Conservation (phyloP, 1,140 invertebrate genomes). For the Oppia nitens region DNA sequence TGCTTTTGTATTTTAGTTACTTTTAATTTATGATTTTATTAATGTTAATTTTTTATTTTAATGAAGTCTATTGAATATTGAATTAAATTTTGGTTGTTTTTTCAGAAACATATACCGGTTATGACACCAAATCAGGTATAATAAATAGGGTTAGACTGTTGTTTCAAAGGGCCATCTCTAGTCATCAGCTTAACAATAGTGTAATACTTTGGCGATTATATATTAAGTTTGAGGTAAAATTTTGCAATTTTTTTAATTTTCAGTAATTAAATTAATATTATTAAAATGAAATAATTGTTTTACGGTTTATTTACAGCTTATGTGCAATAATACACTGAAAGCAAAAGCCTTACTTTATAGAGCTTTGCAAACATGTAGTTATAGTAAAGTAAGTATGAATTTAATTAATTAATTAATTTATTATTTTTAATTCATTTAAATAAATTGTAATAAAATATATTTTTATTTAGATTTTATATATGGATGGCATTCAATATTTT, state of each 20-base stretch:
- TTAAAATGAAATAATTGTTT: background rate
- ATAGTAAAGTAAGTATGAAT: constrained; percentile 32
- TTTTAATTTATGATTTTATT: too few species aligned
- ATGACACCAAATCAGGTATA: background rate
- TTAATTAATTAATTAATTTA: too few species aligned
- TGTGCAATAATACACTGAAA: constrained; percentile 13
- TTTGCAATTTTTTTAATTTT: background rate
- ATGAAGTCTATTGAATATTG: too few species aligned
- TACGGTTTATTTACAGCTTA: too few species aligned
- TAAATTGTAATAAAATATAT: background rate
- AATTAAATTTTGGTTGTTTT: background rate
- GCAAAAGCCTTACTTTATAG: constrained; percentile 30
- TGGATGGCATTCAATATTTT: constrained; percentile 28
- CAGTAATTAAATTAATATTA: background rate
- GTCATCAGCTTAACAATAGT: constrained; percentile 3
- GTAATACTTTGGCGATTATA: constrained; percentile 21
- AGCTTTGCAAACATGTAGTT: constrained; percentile 31
- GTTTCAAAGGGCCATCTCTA: constrained; percentile 8
- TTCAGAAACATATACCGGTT: background rate
- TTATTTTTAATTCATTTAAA: too few species aligned
- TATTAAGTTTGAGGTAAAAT: constrained; percentile 19
- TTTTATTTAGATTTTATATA: constrained; percentile 26
- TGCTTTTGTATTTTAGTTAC: too few species aligned
- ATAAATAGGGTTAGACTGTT: constrained; percentile 5
- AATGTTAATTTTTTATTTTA: too few species aligned